Percentiles rank a stretch among this genome's conserved stretches.
phyloP scores from a whole-genome alignment of 2,888 invertebrate genomes.

The Ochropacha duplaris region DNA sequence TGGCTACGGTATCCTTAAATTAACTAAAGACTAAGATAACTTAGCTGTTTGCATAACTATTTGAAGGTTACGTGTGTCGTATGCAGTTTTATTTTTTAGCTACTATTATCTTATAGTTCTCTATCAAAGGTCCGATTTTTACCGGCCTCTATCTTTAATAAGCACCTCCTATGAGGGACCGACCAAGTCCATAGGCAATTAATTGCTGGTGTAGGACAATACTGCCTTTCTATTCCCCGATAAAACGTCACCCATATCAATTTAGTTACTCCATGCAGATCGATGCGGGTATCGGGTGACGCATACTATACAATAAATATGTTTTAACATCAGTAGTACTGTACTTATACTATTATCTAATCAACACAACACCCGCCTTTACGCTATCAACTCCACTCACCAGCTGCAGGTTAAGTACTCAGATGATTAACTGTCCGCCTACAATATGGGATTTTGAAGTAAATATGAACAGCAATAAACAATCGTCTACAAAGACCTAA shows the following conservation, averaged over 20 bases:
- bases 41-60: neutral
- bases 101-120: neutral
- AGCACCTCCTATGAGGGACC: conserved; percentile 43
- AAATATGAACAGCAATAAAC: neutral
- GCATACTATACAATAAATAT: conserved; percentile 33
- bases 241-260: conserved; percentile 39
- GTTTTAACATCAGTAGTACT: neutral
- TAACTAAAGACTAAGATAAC: neutral
- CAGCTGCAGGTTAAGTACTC: conserved; percentile 35
- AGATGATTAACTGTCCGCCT: conserved; percentile 35
- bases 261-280: conserved; percentile 33
- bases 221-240: conserved; percentile 56
- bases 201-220: conserved; percentile 31
- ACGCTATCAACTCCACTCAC: conserved; percentile 41
- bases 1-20: neutral
- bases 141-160: neutral
- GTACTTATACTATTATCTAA: neutral
- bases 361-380: neutral
- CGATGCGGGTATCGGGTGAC: conserved; percentile 57
- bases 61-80: neutral
- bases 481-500: neutral
- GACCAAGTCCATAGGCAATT: neutral
- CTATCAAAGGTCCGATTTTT: neutral
- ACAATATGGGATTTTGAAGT: conserved; percentile 21
- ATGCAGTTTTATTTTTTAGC: too few species aligned